A percentile compares a stretch with the other conserved stretches of the same genome.
These are phyloP conservation scores for Leptogaster cylindrica DNA, from an alignment of 2,888 invertebrate genomes.

Conservation along the genomic window DNA sequence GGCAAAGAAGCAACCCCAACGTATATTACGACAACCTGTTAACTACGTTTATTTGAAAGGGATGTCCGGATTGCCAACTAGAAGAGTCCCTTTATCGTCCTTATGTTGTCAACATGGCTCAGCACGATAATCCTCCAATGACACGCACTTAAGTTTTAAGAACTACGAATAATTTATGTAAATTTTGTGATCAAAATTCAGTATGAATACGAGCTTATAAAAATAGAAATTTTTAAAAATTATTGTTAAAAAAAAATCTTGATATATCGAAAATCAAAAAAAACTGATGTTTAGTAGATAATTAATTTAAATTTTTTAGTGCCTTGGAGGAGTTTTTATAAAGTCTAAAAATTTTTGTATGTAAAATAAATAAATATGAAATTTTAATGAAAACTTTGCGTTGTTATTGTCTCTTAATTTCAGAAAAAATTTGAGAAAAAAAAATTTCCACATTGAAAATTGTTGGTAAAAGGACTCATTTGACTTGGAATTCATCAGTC, in stretches of 20 bases:
- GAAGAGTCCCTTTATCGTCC: constrained; percentile 73
- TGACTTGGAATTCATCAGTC: no score
- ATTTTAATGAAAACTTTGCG: constrained; percentile 28
- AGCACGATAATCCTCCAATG: background rate
- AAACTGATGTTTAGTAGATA: background rate
- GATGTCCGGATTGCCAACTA: constrained; percentile 80
- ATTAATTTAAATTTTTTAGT: background rate
- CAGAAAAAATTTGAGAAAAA: no score
- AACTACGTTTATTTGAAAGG: constrained; percentile 82
- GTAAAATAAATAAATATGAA: constrained; percentile 41
- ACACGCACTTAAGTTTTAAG: background rate
- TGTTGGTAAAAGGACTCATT: no score
- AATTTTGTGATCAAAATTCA: background rate
- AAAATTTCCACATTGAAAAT: no score
- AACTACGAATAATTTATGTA: no score
- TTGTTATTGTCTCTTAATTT: no score
- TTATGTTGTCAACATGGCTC: constrained; percentile 53
- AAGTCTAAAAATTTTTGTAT: constrained; percentile 46
- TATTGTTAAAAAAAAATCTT: no score
- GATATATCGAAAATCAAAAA: background rate
- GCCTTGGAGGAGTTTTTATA: background rate
- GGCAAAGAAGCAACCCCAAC: constrained; percentile 64
- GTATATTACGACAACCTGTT: constrained; percentile 78
- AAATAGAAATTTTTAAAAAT: background rate
- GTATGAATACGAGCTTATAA: background rate